Evolutionary conservation across 1,140 invertebrate genomes (phyloP).

Genomic region (Reticulitermes speratus): DNA sequence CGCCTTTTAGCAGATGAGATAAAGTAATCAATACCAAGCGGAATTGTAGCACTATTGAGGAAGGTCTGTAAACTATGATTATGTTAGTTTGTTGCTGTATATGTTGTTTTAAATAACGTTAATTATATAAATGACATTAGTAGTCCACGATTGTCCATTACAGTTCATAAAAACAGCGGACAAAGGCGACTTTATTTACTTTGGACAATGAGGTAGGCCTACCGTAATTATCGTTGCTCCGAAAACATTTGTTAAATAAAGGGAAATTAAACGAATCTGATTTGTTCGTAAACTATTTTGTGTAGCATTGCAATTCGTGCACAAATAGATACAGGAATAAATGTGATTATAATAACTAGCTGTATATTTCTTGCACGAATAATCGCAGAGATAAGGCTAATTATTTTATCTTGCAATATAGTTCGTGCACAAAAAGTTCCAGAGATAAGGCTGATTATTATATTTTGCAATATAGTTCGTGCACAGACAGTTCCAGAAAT

Average conservation of each 20-base stretch:
- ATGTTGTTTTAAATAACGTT: neutral
- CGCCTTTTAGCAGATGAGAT: neutral
- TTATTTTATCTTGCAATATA: neutral
- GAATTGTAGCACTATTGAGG: neutral
- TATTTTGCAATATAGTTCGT: too few species aligned
- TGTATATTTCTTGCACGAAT: too few species aligned
- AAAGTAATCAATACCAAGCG: neutral
- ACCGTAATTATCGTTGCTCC: neutral
- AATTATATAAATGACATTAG: slow-evolving; percentile 3
- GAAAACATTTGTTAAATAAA: neutral
- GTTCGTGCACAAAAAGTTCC: neutral
- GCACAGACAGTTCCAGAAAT: too few species aligned
- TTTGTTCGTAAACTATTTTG: neutral
- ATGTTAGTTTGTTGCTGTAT: neutral
- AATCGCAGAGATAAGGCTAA: too few species aligned
- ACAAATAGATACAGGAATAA: neutral
- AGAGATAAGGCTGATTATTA: neutral
- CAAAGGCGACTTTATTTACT: neutral
- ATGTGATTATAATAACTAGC: neutral
- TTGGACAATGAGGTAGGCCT: neutral
- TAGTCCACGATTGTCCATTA: neutral
- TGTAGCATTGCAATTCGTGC: neutral
- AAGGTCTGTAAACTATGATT: neutral
- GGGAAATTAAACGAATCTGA: neutral
- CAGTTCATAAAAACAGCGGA: neutral